phyloP scores from a whole-genome alignment of 2,888 invertebrate genomes.

The Mesorhabditis spiculigera region DNA sequence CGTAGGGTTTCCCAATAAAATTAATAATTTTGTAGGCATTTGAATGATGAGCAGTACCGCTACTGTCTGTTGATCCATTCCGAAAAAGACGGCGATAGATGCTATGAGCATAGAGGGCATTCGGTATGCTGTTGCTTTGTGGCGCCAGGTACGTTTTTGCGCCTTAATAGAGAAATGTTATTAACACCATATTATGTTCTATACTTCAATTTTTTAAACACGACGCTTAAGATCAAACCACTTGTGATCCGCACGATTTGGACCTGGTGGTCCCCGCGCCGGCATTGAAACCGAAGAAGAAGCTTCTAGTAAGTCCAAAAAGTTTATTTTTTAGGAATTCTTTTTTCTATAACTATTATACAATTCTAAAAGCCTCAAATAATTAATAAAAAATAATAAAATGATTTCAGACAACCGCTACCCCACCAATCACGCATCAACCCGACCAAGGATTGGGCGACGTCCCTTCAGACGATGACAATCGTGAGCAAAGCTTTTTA shows the following conservation, averaged over 20 bases:
- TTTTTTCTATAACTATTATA: too few relatives aligned
- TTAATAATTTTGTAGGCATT: conserved; percentile 10
- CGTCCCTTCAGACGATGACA: not conserved
- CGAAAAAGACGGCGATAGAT: conserved; percentile 23
- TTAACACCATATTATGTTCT: not conserved
- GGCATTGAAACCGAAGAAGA: conserved; percentile 7
- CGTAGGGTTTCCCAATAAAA: not conserved
- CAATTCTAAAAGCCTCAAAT: not conserved
- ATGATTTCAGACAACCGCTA: not conserved
- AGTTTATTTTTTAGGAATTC: too few relatives aligned
- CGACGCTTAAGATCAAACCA: conserved; percentile 17
- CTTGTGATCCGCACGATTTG: conserved; percentile 38
- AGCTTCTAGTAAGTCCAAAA: not conserved
- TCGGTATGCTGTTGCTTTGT: conserved; percentile 40
- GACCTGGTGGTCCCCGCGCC: conserved; percentile 32
- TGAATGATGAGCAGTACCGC: conserved; percentile 37
- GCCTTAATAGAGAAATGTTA: not conserved
- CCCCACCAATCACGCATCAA: not conserved
- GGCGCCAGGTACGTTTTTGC: conserved; percentile 19
- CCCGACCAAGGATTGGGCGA: not conserved
- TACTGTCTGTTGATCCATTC: conserved; percentile 35
- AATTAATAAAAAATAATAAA: not conserved
- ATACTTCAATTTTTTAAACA: not conserved
- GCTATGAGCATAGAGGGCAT: conserved; percentile 36
- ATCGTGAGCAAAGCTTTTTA: not conserved